Conservation (phyloP, 2,797 vertebrate genomes). For the Mus caroli region DNA sequence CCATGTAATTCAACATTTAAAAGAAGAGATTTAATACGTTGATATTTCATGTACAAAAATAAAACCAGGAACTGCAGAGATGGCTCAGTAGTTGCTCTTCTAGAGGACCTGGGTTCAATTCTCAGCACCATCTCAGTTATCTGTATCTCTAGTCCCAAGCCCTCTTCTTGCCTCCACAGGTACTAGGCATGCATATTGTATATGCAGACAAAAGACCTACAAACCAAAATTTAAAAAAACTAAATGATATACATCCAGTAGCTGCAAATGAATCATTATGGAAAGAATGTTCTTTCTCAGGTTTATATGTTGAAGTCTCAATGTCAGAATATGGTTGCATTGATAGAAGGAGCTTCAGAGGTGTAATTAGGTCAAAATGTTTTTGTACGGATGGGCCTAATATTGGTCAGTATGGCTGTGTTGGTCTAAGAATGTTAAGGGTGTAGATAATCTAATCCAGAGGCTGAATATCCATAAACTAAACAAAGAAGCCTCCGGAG, state of each 20-base stretch:
- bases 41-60: constrained; percentile 33
- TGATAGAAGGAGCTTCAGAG: neutral
- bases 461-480: too few species aligned
- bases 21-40: constrained; percentile 25
- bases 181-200: neutral
- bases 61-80: neutral
- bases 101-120: neutral
- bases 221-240: neutral
- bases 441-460: neutral
- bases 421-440: neutral
- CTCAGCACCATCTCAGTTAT: neutral
- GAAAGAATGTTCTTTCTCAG: neutral
- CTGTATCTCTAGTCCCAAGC: neutral
- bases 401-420: too few species aligned
- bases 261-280: neutral
- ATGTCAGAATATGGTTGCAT: neutral
- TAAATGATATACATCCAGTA: neutral
- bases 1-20: constrained; percentile 67
- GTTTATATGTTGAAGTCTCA: neutral
- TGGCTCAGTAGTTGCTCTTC: neutral
- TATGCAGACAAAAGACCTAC: neutral
- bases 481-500: neutral
- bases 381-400: neutral
- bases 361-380: neutral
- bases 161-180: neutral